Base-by-base conservation (phyloP, 2,888 invertebrate genomes). In the Macaria notata region DNA sequence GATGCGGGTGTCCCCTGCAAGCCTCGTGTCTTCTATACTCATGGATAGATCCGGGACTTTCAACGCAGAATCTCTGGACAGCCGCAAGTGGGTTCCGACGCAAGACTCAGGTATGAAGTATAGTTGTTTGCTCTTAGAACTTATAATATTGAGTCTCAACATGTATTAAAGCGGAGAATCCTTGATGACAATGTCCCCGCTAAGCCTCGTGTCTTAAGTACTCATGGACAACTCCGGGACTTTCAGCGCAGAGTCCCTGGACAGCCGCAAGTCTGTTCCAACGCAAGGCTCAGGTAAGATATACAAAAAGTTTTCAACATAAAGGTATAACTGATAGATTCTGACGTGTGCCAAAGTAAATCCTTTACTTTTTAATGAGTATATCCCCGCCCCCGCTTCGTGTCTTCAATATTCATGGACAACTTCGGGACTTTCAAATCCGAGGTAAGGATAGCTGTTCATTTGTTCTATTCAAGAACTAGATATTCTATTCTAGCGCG, bases 321-420 rank as follows among this genome's bases (percentile, higher is more conserved):
- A 19, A 19, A 19, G 19, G 1, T 36, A 36, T 6, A 6, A 36
- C 4, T 7, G 7, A 36, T 7, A 36, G 7, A 90, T 89, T 55
- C 76, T 90, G 86, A 84, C 7, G 7, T 36, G 4, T 36, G 7
- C 7, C 7, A 7, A 36, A 36, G 33, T 7, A 36, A 36, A 36
- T 19, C 19, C 19, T 2, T 19, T 91, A 90, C 58, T 88, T 86
- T 0, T 73, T 90, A 0, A 88, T 88, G 88, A 70, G 89, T 4
- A 92, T 79, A 93, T 93, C 87, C 0, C 94, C 94, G 0, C 94
- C 94, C 94, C 0, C 93, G 93, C 66, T 83, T 94, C 31, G 93
- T 93, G 9, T 93, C 93, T 9, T 94, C 94, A 0, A 65, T 91
- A 0, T 75, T 90, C 3, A 90, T 92, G 91, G 92, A 92, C 63